Percentiles rank a stretch among this genome's conserved stretches.
These are phyloP conservation scores for Manacus vitellinus DNA, from an alignment of 2,113 vertebrate species.

Conservation along the genomic window DNA sequence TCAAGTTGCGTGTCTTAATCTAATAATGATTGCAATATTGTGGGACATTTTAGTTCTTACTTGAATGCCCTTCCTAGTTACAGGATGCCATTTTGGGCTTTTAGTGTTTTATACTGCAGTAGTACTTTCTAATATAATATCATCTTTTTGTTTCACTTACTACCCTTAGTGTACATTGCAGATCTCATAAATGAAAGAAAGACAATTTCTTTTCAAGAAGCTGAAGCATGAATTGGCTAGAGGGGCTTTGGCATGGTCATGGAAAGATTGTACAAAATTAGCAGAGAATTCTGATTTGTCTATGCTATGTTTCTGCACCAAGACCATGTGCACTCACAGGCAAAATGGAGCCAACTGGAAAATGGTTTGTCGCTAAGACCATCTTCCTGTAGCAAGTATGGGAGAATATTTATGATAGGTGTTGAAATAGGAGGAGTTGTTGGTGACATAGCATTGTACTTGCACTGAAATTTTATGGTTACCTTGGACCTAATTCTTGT, in stretches of 20 bases:
- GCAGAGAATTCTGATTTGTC: not conserved
- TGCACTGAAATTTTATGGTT: not conserved
- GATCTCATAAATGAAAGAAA: not conserved
- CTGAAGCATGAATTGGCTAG: not conserved
- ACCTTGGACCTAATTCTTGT: not conserved
- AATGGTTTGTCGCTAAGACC: not conserved
- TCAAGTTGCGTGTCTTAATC: not conserved
- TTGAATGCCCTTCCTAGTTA: not conserved
- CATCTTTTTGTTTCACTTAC: not conserved
- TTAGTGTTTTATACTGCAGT: not conserved
- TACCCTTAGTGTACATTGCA: not conserved
- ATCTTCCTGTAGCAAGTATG: not conserved
- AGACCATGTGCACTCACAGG: not conserved
- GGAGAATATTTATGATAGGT: not conserved
- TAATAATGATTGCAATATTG: not conserved
- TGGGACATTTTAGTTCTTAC: not conserved
- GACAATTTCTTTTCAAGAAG: not conserved
- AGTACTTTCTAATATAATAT: not conserved
- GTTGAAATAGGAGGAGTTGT: not conserved
- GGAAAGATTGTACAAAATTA: not conserved
- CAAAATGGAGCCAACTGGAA: not conserved
- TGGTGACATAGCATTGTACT: fast-evolving
- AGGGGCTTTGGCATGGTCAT: not conserved
- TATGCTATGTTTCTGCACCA: fast-evolving
- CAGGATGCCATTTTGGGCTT: not conserved